Conservation (phyloP, 2,888 invertebrate genomes). For the Agrochola litura region DNA sequence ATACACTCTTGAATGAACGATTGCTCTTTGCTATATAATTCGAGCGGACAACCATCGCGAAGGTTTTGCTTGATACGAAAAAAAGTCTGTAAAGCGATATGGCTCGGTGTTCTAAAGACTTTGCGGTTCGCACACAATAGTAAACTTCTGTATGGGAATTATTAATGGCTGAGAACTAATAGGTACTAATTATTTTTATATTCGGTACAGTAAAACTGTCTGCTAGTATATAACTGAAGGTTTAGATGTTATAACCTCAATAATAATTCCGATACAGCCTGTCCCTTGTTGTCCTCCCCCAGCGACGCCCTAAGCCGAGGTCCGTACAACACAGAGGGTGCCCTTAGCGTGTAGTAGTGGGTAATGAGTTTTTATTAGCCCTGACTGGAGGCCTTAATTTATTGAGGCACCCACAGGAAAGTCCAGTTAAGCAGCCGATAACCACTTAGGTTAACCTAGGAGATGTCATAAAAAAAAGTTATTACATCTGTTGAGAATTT, state of each 20-base stretch:
- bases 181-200: slow-evolving; percentile 19
- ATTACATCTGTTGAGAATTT: slow-evolving; percentile 11
- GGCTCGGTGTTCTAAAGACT: slow-evolving; percentile 76
- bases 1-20: slow-evolving; percentile 88
- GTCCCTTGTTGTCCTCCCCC: too few species aligned
- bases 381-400: too few species aligned
- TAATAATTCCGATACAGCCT: too few species aligned
- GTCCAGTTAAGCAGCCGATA: too few species aligned
- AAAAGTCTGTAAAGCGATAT: slow-evolving; percentile 87
- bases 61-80: slow-evolving; percentile 80
- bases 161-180: slow-evolving; percentile 69
- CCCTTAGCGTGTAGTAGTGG: too few species aligned
- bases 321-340: too few species aligned
- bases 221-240: neutral
- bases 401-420: too few species aligned
- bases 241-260: neutral
- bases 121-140: slow-evolving; percentile 74
- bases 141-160: slow-evolving; percentile 75
- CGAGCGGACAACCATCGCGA: slow-evolving; percentile 83
- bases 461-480: too few species aligned
- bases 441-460: too few species aligned
- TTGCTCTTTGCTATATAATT: slow-evolving; percentile 89
- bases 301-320: too few species aligned
- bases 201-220: neutral
- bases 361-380: too few species aligned